Evolutionary conservation across 1,140 invertebrate genomes (phyloP).

Genomic region (Stratiolaelaps scimitus): DNA sequence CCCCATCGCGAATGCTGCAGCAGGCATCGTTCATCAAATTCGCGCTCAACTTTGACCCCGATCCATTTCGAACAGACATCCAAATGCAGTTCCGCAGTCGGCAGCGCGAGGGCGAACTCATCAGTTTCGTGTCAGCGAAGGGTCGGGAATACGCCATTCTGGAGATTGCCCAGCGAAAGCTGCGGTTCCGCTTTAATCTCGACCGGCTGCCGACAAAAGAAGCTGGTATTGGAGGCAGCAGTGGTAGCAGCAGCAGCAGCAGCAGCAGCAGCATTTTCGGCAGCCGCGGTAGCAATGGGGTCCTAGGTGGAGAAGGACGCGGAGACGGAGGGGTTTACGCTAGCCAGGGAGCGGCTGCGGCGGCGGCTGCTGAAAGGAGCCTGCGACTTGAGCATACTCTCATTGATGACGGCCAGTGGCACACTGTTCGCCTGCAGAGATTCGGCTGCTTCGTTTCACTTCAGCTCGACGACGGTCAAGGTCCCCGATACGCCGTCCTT

Average conservation of each 20-base stretch:
- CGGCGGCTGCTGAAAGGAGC: background rate
- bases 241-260: too few relatives aligned
- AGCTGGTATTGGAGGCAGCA: too few relatives aligned
- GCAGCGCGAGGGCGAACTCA: constrained; percentile 37
- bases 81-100: constrained; percentile 41
- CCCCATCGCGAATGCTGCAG: constrained; percentile 41
- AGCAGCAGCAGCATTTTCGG: too few relatives aligned
- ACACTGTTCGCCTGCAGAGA: constrained; percentile 38
- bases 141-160: constrained; percentile 38
- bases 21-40: constrained; percentile 40
- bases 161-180: constrained; percentile 38
- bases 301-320: too few relatives aligned
- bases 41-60: constrained; percentile 37
- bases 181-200: constrained; percentile 32
- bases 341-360: too few relatives aligned
- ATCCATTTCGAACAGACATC: constrained; percentile 34
- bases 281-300: too few relatives aligned
- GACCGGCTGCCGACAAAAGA: background rate
- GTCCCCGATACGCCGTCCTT: background rate
- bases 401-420: constrained; percentile 42
- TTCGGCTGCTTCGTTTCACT: constrained; percentile 15
- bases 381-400: background rate
- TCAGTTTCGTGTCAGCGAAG: constrained; percentile 32
- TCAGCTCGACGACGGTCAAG: constrained; percentile 17
- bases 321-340: too few relatives aligned